Percentiles rank a stretch among this genome's conserved stretches.
Evolutionary conservation across 2,888 invertebrate species (phyloP).

Genomic region (Drosophila niveifrons): DNA sequence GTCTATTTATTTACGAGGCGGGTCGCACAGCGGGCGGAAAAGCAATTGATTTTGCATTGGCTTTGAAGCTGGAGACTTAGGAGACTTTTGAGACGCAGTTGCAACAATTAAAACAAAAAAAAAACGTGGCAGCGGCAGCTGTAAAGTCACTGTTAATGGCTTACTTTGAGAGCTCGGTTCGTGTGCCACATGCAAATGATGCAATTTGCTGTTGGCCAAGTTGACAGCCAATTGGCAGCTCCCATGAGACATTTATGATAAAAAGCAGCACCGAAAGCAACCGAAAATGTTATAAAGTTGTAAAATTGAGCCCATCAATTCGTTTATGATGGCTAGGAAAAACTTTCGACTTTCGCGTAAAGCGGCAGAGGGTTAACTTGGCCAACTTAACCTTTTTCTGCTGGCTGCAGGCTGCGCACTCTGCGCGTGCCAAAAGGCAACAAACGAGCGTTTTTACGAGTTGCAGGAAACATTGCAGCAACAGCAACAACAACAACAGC

Average conservation of each 20-base stretch:
- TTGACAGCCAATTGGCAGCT: slow-evolving; percentile 42
- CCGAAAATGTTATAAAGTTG: slow-evolving; percentile 58
- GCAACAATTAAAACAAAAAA: slow-evolving; percentile 76
- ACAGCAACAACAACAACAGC: slow-evolving; percentile 31
- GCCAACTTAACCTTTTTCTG: slow-evolving; percentile 74
- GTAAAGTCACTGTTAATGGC: slow-evolving; percentile 74
- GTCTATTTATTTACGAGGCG: slow-evolving; percentile 72
- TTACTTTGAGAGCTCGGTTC: slow-evolving; percentile 50
- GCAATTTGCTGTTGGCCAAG: slow-evolving; percentile 32
- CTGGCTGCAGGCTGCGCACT: slow-evolving; percentile 49
- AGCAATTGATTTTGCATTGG: slow-evolving; percentile 55
- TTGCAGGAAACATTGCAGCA: slow-evolving; percentile 63
- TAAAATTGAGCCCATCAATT: slow-evolving; percentile 67
- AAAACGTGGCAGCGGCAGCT: slow-evolving; percentile 65
- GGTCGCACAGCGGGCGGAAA: slow-evolving; percentile 73
- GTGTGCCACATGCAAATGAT: slow-evolving; percentile 17
- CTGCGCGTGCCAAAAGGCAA: slow-evolving; percentile 80
- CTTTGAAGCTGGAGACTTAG: slow-evolving; percentile 23
- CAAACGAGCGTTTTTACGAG: slow-evolving; percentile 80
- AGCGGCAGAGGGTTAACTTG: slow-evolving; percentile 65
- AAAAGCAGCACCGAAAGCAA: slow-evolving; percentile 8
- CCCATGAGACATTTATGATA: slow-evolving; percentile 9
- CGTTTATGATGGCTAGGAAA: slow-evolving; percentile 44
- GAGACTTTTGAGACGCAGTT: slow-evolving; percentile 44
- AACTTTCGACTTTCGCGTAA: slow-evolving; percentile 34